Evolutionary conservation across 2,888 invertebrate species (phyloP), one percentile per base, ranked within the genome.

Genomic region (Sclerodermus sp.): DNA sequence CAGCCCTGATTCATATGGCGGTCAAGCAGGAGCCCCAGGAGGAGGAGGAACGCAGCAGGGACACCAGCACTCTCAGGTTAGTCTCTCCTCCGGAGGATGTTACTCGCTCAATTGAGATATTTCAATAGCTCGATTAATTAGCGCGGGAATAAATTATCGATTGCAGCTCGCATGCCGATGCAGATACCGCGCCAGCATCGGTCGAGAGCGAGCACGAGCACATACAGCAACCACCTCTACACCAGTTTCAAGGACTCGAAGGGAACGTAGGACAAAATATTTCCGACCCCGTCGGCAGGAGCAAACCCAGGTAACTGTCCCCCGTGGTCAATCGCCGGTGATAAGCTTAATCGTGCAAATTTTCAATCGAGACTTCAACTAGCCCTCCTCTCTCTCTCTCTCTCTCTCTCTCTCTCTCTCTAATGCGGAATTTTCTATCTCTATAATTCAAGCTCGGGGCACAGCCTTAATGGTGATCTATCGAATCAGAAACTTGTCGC

Each of bases 1-100:
- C 72, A 51, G 60, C 70, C 31, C 62, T 73, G 49, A 59, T 68
- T 51, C 73, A 69, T 52, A 79, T 79, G 79, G 77, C 79, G 52
- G 78, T 77, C 23, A 79, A 79, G 54, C 76, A 79, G 57, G 78
- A 78, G 58, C 77, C 76, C 1, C 74, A 73, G 55, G 77, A 77
- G 56, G 71, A 76, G 53, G 77, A 77, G 49, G 76, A 75, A 46
- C 66, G 70, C 17, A 66, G 63, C 34, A 68, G 71, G 42, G 68
- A 71, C 49, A 54, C 65, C 42, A 70, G 55, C 46, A 60, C 64
- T 44, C 49, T 69, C 40, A 73, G 72, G 74, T 74, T 53, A 67
- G 58, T 45, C 49, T n/a, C n/a, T n/a, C n/a, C n/a, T n/a, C n/a
- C n/a, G n/a, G n/a, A n/a, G n/a, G n/a, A n/a, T n/a, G n/a, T n/a